Evolutionary conservation across 2,888 invertebrate genomes (phyloP), one percentile per base, ranked within the genome.

Genomic region (Parnassius mnemosyne): DNA sequence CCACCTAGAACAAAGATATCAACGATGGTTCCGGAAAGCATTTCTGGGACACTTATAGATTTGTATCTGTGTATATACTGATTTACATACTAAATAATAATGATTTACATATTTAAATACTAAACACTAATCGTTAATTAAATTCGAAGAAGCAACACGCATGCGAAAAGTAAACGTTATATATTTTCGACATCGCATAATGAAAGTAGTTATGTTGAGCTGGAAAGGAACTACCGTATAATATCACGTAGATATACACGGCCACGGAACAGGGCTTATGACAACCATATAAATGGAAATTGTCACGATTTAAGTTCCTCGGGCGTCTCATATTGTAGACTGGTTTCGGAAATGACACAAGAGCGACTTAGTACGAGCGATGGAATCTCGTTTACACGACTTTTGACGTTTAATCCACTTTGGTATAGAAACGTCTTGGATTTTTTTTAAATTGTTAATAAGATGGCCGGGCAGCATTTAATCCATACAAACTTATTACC

Each of bases 231-330:
- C 69, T 66, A 68, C 65, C 63, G 64, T 67, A 60, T 67, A 69
- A 72, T 68, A 67, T 69, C 69, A 55, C 55, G 58, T 59, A 83
- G 78, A 84, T 55, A 83, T 77, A 84, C 81, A 83, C 81, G 79
- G 76, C 77, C 75, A 69, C 78, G 77, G 79, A 74, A 80, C 79
- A 74, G 69, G 77, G 80, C 79, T 85, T 82, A 83, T 82, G 85
- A 82, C 78, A 75, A 79, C 74, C 78, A 81, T 87, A 83, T 84
- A 86, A 85, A 87, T 86, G 85, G 81, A 85, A 85, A 87, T 87
- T 83, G 87, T 84, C 77, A 78, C 82, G 77, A 84, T 85, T 79
- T 81, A 81, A 85, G 81, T 83, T 83, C 49, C 75, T 68, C 73
- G 70, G 71, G 76, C 71, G 75, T 69, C 75, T 76, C 76, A 73